phyloP scores from a whole-genome alignment of 2,113 vertebrate species.

The Epinephelus cyanopodus region DNA sequence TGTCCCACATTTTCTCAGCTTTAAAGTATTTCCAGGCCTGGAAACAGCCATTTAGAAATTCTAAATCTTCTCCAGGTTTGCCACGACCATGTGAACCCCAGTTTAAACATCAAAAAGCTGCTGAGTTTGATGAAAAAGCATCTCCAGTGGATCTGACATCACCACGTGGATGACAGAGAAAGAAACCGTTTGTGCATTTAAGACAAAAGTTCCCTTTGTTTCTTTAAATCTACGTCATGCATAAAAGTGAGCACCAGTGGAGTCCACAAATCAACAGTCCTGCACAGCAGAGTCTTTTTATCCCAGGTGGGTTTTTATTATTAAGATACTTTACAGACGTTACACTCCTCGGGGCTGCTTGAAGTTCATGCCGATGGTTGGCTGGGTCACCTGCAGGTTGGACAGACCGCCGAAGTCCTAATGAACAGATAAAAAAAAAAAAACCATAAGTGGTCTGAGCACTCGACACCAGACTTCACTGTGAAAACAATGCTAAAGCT shows the following conservation, averaged over 20 bases:
- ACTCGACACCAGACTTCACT: background rate
- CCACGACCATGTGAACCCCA: too few species aligned
- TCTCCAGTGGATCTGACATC: too few species aligned
- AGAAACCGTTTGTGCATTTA: background rate
- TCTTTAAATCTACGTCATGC: background rate
- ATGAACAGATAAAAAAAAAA: conserved; percentile 26
- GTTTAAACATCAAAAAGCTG: too few species aligned
- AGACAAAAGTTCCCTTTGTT: too few species aligned
- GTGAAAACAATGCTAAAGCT: background rate
- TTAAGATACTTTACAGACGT: conserved; percentile 68
- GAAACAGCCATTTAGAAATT: too few species aligned
- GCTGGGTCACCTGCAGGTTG: conserved; percentile 95
- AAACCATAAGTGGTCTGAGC: conserved; percentile 47
- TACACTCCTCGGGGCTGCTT: conserved; percentile 90
- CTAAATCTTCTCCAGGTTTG: too few species aligned
- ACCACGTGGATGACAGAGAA: too few species aligned
- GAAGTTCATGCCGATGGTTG: conserved; percentile 94
- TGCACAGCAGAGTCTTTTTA: conserved; percentile 42
- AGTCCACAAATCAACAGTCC: conserved; percentile 40
- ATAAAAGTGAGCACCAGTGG: background rate
- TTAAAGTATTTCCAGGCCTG: too few species aligned
- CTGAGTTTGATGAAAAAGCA: too few species aligned
- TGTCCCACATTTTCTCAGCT: too few species aligned
- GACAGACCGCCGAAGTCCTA: conserved; percentile 96
- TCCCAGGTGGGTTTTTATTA: conserved; percentile 73